Evolutionary conservation across 2,113 vertebrate species (phyloP).

Genomic region (Myiozetetes cayanensis): DNA sequence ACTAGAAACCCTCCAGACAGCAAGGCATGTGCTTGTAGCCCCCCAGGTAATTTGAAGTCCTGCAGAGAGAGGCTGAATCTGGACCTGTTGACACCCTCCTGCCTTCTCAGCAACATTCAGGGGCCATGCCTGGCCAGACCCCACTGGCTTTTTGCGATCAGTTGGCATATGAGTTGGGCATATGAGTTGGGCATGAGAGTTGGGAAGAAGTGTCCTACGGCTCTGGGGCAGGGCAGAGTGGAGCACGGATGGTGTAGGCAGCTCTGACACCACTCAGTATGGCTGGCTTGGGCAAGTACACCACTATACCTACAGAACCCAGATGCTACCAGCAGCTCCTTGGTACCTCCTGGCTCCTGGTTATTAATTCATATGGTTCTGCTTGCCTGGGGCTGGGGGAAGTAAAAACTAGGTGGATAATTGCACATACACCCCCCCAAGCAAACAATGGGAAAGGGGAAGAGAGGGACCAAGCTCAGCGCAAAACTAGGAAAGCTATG

Average conservation of each 20-base stretch:
- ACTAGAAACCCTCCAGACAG: neutral
- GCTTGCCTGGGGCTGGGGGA: neutral
- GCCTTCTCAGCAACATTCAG: neutral
- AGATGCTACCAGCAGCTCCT: neutral
- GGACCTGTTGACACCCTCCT: neutral
- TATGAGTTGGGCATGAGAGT: no score
- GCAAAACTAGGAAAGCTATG: neutral
- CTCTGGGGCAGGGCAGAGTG: neutral
- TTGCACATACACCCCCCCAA: neutral
- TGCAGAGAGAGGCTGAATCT: neutral
- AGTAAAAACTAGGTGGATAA: neutral
- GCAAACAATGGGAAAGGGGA: neutral
- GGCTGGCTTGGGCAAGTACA: neutral
- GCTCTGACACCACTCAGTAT: neutral
- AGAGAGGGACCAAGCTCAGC: neutral
- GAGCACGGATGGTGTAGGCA: neutral
- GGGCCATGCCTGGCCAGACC: neutral
- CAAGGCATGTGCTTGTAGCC: neutral
- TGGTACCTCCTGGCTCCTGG: neutral
- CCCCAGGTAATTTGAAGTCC: neutral
- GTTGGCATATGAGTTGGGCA: accelerated
- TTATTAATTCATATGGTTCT: neutral
- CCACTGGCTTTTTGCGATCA: neutral
- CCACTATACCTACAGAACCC: neutral
- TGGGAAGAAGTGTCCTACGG: neutral